phyloP scores from a whole-genome alignment of 2,113 vertebrate species.

The Camelus bactrianus region DNA sequence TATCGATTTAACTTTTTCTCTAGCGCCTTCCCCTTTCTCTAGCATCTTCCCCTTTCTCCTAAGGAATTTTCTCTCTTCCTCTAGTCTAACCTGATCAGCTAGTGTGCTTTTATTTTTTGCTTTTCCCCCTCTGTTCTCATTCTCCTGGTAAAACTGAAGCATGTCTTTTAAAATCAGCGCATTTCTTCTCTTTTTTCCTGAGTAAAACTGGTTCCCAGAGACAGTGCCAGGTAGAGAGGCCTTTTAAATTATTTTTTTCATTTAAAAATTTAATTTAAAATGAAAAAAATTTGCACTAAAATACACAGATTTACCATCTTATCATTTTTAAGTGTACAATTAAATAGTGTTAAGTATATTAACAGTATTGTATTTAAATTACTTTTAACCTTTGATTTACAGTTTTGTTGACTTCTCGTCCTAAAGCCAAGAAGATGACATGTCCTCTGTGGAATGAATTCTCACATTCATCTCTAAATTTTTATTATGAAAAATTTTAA shows the following conservation, averaged over 20 bases:
- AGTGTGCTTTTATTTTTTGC: background rate
- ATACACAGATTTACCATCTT: background rate
- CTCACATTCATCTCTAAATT: background rate
- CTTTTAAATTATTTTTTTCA: background rate
- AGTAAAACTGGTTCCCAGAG: background rate
- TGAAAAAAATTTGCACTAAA: background rate
- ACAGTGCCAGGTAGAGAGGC: background rate
- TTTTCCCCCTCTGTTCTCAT: background rate
- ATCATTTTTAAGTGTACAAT: background rate
- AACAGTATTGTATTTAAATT: background rate
- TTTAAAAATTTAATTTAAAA: background rate
- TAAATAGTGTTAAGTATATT: background rate
- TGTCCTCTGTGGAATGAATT: background rate
- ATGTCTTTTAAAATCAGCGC: background rate
- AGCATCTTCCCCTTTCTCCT: background rate
- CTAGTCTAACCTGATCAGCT: background rate
- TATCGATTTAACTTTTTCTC: background rate
- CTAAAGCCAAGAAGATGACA: background rate
- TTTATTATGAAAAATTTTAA: slow-evolving; percentile 6
- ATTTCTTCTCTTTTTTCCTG: background rate
- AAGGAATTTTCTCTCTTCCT: background rate
- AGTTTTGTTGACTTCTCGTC: background rate
- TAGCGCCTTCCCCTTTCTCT: background rate
- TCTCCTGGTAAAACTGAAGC: background rate
- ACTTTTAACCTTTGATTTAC: background rate